Conservation (phyloP, 2,888 invertebrate genomes). For the Lymantria dispar region DNA sequence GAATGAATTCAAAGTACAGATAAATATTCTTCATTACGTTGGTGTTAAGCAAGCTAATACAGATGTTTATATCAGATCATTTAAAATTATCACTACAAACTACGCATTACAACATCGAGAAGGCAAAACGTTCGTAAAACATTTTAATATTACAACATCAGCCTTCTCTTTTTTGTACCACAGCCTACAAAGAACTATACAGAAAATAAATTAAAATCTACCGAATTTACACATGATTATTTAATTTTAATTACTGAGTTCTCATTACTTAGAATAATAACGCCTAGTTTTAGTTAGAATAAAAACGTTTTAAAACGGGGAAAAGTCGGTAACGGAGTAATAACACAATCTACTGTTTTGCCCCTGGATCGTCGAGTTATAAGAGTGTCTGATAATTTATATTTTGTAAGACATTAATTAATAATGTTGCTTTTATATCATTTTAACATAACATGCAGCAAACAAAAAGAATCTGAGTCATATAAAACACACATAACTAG, state of each 20-base stretch:
- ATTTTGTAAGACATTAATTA: too few species aligned
- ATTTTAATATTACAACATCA: constrained; percentile 21
- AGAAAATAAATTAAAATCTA: constrained; percentile 16
- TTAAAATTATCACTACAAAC: constrained; percentile 12
- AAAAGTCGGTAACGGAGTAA: too few species aligned
- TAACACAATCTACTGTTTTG: too few species aligned
- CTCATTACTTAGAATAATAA: not conserved
- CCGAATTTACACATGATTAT: not conserved
- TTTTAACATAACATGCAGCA: too few species aligned
- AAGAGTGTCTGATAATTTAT: too few species aligned
- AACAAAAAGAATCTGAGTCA: too few species aligned
- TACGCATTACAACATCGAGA: constrained; percentile 17
- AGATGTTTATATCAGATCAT: not conserved
- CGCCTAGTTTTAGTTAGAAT: not conserved
- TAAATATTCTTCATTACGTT: not conserved
- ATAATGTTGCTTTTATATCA: too few species aligned
- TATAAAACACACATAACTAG: not conserved
- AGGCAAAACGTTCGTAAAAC: constrained; percentile 13
- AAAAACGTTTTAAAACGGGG: too few species aligned
- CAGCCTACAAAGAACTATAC: constrained; percentile 25
- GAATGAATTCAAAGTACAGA: not conserved
- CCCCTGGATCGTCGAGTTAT: too few species aligned
- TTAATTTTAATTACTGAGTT: not conserved
- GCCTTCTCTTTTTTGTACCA: constrained; percentile 26
- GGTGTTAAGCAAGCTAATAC: constrained; percentile 18